A percentile compares a stretch with the other conserved stretches of the same genome.
Conservation (phyloP, 2,888 invertebrate species). For the Apotomis turbidana region DNA sequence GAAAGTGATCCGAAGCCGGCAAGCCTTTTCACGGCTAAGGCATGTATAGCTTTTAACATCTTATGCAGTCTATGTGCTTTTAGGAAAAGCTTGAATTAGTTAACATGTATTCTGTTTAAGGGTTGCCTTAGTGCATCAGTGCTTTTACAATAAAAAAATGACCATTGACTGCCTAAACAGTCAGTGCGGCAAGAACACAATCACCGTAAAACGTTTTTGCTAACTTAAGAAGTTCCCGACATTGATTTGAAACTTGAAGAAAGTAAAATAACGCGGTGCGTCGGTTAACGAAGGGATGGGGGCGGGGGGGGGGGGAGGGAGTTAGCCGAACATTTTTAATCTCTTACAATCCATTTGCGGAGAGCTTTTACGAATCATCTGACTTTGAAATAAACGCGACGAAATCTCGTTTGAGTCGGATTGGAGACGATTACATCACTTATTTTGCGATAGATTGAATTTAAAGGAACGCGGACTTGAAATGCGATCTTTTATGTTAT, state of each 20-base stretch:
- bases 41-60: too few relatives aligned
- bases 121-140: too few relatives aligned
- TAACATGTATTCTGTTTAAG: too few relatives aligned
- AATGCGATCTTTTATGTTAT: neutral
- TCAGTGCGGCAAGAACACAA: too few relatives aligned
- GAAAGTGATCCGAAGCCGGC: too few relatives aligned
- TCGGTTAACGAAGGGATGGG: neutral
- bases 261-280: neutral
- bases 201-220: neutral
- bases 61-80: too few relatives aligned
- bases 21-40: too few relatives aligned
- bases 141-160: too few relatives aligned
- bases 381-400: slow-evolving; percentile 10
- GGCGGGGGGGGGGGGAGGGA: neutral
- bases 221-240: neutral
- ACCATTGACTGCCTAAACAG: too few relatives aligned
- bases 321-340: slow-evolving; percentile 27
- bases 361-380: slow-evolving; percentile 25
- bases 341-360: slow-evolving; percentile 24
- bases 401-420: neutral
- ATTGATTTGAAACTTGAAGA: slow-evolving; percentile 3
- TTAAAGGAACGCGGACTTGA: neutral
- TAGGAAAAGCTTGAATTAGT: too few relatives aligned
- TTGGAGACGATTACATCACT: neutral
- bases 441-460: neutral